Base-by-base conservation (phyloP, 2,113 vertebrate genomes). In the Etheostoma cragini region DNA sequence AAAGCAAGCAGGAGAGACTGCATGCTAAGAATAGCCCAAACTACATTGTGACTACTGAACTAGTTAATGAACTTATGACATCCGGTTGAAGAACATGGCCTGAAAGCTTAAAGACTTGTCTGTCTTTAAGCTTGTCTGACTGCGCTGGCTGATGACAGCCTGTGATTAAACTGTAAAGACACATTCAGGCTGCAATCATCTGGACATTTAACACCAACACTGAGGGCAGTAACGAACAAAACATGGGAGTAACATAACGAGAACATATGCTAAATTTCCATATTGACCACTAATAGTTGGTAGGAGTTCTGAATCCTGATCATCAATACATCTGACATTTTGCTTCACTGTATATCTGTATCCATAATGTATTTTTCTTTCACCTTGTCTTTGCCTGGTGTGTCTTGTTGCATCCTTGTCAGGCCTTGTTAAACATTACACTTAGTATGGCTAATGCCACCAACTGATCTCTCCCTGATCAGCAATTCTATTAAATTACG, bases 381-480 rank as follows among this genome's bases (percentile, higher is more conserved):
- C 71, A 60, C 24, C 46, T 72, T 0, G 1, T 76, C 64, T 45
- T 61, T 46, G 63, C n/a, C 60, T 38, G 35, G 22, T 19, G 57
- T 71, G 35, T 76, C 75, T 86, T 82, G 69, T 72, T 78, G 66
- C 45, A 45, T 70, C 78, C 80, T 73, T 88, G 84, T 76, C 83
- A 67, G 61, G 61, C 56, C 82, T 90, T 71, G 84, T 89, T 88
- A 86, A 86, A 87, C 76, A 76, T 84, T 63, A 62, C 56, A 60
- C 46, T 26, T 47, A 49, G 73, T 66, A 74, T 21, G 21, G 49
- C 72, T 86, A 80, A 82, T 88, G 81, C 67, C 46, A 11, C 58
- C 10, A 74, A 91, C 90, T 35, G 26, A 91, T 85, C 47, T 53
- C 65, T 84, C 53, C 4, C 73, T 71, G 72, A 76, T 67, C 35